Base-by-base conservation (phyloP, 2,888 invertebrate genomes). In the Lymantria monacha region DNA sequence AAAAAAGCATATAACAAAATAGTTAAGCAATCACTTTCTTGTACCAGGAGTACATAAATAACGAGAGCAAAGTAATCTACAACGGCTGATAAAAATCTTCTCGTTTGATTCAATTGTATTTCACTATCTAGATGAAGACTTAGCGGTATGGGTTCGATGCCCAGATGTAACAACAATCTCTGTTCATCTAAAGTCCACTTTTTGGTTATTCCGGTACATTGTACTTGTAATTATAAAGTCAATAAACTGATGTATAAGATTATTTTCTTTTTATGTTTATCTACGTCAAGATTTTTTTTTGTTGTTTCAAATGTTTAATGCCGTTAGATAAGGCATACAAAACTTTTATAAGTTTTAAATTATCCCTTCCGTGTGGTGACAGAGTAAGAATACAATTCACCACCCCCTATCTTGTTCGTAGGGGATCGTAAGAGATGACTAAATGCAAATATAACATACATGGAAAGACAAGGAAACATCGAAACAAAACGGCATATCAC, bases 31-130 rank as follows among this genome's bases (percentile, higher is more conserved):
- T 42, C 59, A 59, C 53, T 56, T 56, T 53, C 52, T 38, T 15
- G 55, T 65, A 66, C 69, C 55, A 66, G 52, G 56, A 51, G 45
- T 30, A 44, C 48, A 59, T 56, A 57, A 57, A 61, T 56, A 61
- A 53, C 55, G 53, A 48, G 58, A 64, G 61, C 51, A 51, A 58
- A 46, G 44, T 51, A 58, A 53, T 44, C 51, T 49, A 46, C 37
- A 46, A 47, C 31, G 22, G 15, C 9, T 53, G 67, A 63, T 70
- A 57, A 51, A 50, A 60, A 69, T 72, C 70, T 66, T 5, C 50
- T 46, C 57, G 53, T 70, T 74, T 69, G 77, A 82, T 81, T 84
- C 83, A 83, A 83, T 82, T 83, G 82, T 81, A 55, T 64, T 3
- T 69, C 49, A 66, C 75, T 81, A 82, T 83, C 82, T 72, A 58